Conservation (phyloP, 2,888 invertebrate species). For the Lordiphosa andalusiaca region DNA sequence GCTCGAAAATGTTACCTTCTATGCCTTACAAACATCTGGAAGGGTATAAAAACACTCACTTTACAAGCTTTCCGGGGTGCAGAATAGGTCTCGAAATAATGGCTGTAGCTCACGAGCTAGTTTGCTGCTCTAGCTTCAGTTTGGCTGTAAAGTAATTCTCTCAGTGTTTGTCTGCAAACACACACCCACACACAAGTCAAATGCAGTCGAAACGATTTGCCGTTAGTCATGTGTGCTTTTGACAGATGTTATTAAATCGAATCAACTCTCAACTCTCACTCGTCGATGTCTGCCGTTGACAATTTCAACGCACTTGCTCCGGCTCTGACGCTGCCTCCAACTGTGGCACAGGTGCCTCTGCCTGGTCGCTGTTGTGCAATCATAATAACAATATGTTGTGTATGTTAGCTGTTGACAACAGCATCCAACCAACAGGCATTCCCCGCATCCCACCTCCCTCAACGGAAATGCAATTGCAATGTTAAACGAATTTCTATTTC, state of each 20-base stretch:
- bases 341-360: background rate
- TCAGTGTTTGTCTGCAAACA: no score
- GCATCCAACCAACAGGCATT: no score
- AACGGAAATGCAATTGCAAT: constrained; percentile 43
- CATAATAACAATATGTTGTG: constrained; percentile 17
- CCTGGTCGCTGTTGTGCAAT: constrained; percentile 7
- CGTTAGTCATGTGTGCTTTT: constrained; percentile 14
- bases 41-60: no score
- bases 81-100: no score
- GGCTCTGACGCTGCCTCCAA: background rate
- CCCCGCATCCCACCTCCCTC: constrained; percentile 30
- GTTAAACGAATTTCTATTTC: constrained; percentile 68
- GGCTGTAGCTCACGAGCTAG: no score
- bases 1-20: no score
- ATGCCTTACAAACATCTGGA: no score
- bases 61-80: no score
- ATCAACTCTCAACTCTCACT: constrained; percentile 52
- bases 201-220: constrained; percentile 2
- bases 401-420: constrained; percentile 3
- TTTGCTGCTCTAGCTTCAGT: no score
- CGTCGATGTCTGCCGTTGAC: constrained; percentile 17
- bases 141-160: no score
- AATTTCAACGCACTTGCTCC: constrained; percentile 4
- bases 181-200: background rate
- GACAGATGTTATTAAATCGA: constrained; percentile 74